These are phyloP conservation scores for Ptychobarbus kaznakovi DNA, from an alignment of 2,797 vertebrate species.

Conservation along the genomic window DNA sequence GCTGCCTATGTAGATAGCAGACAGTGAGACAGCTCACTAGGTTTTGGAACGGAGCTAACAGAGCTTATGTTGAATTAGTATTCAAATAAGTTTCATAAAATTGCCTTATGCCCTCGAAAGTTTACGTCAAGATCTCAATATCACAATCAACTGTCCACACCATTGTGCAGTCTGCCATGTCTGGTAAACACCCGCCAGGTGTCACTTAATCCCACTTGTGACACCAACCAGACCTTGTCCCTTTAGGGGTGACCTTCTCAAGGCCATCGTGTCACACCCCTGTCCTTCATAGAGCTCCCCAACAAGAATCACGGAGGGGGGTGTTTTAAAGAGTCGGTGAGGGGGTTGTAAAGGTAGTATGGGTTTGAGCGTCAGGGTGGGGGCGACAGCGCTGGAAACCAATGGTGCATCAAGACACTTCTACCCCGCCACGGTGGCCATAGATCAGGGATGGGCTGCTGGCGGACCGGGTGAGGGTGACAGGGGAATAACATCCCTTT, in stretches of 20 bases:
- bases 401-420: conserved; percentile 78
- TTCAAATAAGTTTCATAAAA: background rate
- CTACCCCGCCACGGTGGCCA: conserved; percentile 82
- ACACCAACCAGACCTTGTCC: conserved; percentile 54
- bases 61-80: background rate
- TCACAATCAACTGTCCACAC: background rate
- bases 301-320: conserved; percentile 62
- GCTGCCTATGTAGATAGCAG: background rate
- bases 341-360: conserved; percentile 67
- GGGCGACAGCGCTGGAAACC: conserved; percentile 79
- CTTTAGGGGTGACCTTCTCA: conserved; percentile 70
- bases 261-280: conserved; percentile 70
- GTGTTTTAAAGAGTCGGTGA: conserved; percentile 74
- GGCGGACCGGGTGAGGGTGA: conserved; percentile 89
- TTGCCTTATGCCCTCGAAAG: background rate
- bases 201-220: conserved; percentile 36
- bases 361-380: conserved; percentile 69
- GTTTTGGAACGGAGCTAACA: background rate
- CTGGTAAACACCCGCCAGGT: conserved; percentile 33
- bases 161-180: conserved; percentile 5
- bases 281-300: conserved; percentile 74
- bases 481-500: conserved; percentile 99
- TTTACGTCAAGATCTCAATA: background rate
- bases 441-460: conserved; percentile 94
- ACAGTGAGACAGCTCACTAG: background rate